phyloP scores from a whole-genome alignment of 2,797 vertebrate species.

The Gorsachius magnificus region DNA sequence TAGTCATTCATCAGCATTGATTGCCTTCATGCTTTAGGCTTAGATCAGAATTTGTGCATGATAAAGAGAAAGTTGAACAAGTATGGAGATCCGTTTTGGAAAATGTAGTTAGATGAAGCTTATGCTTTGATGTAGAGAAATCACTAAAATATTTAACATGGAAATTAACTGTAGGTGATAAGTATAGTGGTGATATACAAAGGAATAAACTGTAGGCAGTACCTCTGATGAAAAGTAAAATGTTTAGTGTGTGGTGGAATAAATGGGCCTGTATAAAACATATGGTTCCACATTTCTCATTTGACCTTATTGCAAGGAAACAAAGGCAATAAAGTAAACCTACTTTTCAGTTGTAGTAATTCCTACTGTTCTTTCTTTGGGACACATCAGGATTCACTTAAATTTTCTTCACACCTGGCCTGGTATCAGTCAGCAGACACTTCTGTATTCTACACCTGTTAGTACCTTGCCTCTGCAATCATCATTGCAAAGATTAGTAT shows the following conservation, averaged over 20 bases:
- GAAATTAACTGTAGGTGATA: slow-evolving; percentile 11
- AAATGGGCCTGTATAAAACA: neutral
- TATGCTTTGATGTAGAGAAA: slow-evolving; percentile 36
- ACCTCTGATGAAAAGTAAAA: neutral
- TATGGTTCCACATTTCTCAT: accelerated
- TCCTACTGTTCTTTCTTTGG: neutral
- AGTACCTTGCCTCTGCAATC: neutral
- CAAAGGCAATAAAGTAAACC: neutral
- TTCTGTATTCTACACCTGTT: neutral
- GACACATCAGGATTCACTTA: neutral
- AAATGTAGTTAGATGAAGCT: slow-evolving; percentile 31
- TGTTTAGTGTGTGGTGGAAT: neutral
- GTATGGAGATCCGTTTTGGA: slow-evolving; percentile 33
- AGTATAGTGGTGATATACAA: neutral
- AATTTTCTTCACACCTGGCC: neutral
- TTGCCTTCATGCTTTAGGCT: slow-evolving; percentile 83
- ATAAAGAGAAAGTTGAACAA: slow-evolving; percentile 78
- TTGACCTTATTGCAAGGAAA: neutral
- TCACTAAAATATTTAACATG: slow-evolving; percentile 47
- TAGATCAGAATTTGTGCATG: slow-evolving; percentile 78
- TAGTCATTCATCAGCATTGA: slow-evolving; percentile 95
- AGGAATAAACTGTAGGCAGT: neutral
- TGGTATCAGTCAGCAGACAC: neutral
- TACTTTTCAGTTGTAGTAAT: neutral
- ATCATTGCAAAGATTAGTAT: neutral